Evolutionary conservation across 1,140 invertebrate species (phyloP).

Genomic region (Apis cerana): DNA sequence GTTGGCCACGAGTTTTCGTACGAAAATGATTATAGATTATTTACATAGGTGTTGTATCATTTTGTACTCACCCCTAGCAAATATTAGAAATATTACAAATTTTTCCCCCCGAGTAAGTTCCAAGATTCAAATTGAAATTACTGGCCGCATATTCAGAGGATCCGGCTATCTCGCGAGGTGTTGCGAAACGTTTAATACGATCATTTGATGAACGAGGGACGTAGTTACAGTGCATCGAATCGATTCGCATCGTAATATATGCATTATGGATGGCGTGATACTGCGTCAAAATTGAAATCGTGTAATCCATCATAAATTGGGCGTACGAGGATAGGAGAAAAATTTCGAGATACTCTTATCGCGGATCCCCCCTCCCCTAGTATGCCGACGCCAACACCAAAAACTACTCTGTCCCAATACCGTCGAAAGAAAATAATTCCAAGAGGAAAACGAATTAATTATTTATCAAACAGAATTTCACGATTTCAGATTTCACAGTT

Average conservation of each 20-base stretch:
- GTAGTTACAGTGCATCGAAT: conserved; percentile 13
- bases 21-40: too few relatives aligned
- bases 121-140: background rate
- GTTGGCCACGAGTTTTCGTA: too few relatives aligned
- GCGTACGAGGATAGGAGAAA: background rate
- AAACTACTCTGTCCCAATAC: background rate
- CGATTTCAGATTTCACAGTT: too few relatives aligned
- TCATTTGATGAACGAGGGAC: conserved; percentile 16
- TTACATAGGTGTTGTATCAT: too few relatives aligned
- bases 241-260: conserved; percentile 21
- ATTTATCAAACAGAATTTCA: too few relatives aligned
- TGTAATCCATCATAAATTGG: conserved; percentile 28
- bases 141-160: too few relatives aligned
- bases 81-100: too few relatives aligned
- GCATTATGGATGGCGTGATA: conserved; percentile 27
- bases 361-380: background rate
- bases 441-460: too few relatives aligned
- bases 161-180: background rate
- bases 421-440: too few relatives aligned
- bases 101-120: too few relatives aligned
- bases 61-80: too few relatives aligned
- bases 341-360: background rate
- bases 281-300: conserved; percentile 15
- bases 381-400: background rate
- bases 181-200: conserved; percentile 20